Conservation (phyloP, 2,797 vertebrate genomes). For the Serranus cabrilla region DNA sequence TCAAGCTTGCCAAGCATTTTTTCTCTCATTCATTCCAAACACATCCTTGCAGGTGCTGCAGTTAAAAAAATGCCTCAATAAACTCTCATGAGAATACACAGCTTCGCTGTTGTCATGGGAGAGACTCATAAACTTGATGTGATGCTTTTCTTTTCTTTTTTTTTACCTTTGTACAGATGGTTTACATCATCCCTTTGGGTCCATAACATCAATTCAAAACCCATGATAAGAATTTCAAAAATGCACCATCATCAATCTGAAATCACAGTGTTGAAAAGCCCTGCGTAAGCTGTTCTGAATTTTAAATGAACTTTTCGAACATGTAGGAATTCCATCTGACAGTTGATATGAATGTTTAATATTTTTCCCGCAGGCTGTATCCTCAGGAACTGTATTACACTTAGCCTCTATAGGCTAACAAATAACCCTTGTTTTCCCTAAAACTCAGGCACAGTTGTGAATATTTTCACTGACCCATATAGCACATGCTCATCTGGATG, state of each 20-base stretch:
- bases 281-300: conserved; percentile 23
- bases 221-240: conserved; percentile 10
- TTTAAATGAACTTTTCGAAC: conserved; percentile 29
- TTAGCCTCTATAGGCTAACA: conserved; percentile 4
- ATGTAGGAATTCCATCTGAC: conserved; percentile 27
- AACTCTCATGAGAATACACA: conserved; percentile 29
- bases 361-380: conserved; percentile 11
- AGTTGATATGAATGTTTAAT: conserved; percentile 34
- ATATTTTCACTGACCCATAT: conserved; percentile 51
- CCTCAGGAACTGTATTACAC: conserved; percentile 1
- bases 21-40: conserved; percentile 10
- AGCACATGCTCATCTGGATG: conserved; percentile 29
- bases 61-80: not conserved
- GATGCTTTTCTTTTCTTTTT: not conserved
- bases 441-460: conserved; percentile 20
- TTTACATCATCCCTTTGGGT: conserved; percentile 9
- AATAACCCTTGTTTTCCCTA: conserved; percentile 25
- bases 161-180: conserved; percentile 19
- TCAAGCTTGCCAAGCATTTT: not conserved
- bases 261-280: conserved; percentile 19
- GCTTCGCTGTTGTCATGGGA: conserved; percentile 14
- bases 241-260: conserved; percentile 30
- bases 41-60: conserved; percentile 1
- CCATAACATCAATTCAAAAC: conserved; percentile 17
- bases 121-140: conserved; percentile 13